Evolutionary conservation across 2,113 vertebrate species (phyloP), one percentile per base, ranked within the genome.

Genomic region (Gymnocephalus cernua): DNA sequence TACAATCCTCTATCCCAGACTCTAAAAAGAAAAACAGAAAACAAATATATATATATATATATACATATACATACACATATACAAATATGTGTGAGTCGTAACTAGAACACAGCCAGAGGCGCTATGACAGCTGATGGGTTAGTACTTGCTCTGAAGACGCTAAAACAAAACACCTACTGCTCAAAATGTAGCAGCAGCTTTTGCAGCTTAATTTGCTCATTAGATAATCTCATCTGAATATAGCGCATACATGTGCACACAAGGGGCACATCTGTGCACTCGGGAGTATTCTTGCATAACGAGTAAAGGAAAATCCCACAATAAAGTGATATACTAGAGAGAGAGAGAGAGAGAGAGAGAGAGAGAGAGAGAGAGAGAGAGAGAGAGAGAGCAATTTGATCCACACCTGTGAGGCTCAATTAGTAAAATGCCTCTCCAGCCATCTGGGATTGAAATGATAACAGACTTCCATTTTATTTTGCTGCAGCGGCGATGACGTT

Each of bases 331-430:
- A 63, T n/a, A n/a, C n/a, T n/a, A n/a, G 1, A 38, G 35, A 38
- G 35, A 32, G 32, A 32, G 32, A 32, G 32, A 32, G 32, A 35
- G 32, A 38, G 32, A 61, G 29, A 57, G 32, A 62, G 48, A 56
- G 32, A 16, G 41, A n/a, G 1, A 38, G 35, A 38, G 35, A 32
- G 32, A 32, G 32, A 32, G 32, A 32, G 32, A 35, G 32, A 38
- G 32, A 61, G 29, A 57, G 32, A 62, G 48, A 56, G 32, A 16
- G 41, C 27, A 50, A 32, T 54, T 73, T 53, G 66, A 81, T 65
- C 59, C 67, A 25, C 66, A 90, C 86, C 82, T 90, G 79, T 54
- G 77, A 82, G 53, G 74, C 53, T 82, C 77, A 76, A 80, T 90
- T 79, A 77, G 61, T 41, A 58, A 74, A 89, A 83, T 57, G 83